Percentiles rank a stretch among this genome's conserved stretches.
Conservation (phyloP, 2,888 invertebrate species). For the Mimachlamys varia region DNA sequence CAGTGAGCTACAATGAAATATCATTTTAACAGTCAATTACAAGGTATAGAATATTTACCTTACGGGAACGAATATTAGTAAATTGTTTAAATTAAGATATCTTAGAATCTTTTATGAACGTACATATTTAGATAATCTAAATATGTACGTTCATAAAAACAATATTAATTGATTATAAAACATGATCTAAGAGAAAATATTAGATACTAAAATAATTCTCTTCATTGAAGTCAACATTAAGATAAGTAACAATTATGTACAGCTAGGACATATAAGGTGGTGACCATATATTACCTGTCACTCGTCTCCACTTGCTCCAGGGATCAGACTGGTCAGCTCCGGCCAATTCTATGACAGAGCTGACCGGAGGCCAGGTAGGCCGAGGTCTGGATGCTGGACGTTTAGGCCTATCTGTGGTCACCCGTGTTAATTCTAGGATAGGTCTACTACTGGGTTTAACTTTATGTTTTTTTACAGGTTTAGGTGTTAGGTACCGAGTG, state of each 20-base stretch:
- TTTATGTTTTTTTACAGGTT: neutral
- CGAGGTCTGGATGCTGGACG: neutral
- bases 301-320: neutral
- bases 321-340: neutral
- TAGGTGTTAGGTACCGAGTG: neutral
- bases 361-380: conserved; percentile 16
- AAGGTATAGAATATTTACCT: too few relatives aligned
- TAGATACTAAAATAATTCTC: too few relatives aligned
- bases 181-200: too few relatives aligned
- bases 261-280: neutral
- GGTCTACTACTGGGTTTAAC: neutral
- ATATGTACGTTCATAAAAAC: too few relatives aligned
- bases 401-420: neutral
- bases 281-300: neutral
- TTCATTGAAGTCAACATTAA: too few relatives aligned
- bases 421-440: neutral
- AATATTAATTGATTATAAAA: too few relatives aligned
- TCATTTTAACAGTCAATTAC: neutral
- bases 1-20: neutral
- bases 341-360: neutral
- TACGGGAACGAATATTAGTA: too few relatives aligned
- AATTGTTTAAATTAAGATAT: too few relatives aligned
- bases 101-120: too few relatives aligned
- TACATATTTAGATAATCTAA: too few relatives aligned
- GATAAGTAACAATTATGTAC: neutral